Percentiles rank a stretch among this genome's conserved stretches.
phyloP scores from a whole-genome alignment of 2,888 invertebrate species.

The Nomada fabriciana region DNA sequence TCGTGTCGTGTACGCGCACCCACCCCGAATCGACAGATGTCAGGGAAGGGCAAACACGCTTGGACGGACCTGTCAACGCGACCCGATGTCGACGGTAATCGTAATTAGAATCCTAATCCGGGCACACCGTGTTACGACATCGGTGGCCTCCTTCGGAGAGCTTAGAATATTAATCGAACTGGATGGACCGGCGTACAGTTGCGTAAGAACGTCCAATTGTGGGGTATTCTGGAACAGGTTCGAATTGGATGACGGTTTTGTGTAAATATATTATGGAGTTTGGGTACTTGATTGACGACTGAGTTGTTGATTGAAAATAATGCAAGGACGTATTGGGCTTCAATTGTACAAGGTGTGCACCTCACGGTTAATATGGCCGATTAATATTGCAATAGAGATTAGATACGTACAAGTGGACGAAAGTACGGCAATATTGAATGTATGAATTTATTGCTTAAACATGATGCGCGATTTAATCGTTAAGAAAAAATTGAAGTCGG shows the following conservation, averaged over 20 bases:
- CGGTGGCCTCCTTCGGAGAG: slow-evolving; percentile 30
- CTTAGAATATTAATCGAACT: slow-evolving; percentile 60
- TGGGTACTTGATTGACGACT: background rate
- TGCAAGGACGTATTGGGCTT: background rate
- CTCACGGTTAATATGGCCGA: background rate
- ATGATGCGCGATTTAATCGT: no score
- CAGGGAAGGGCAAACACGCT: slow-evolving; percentile 76
- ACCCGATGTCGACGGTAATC: slow-evolving; percentile 69
- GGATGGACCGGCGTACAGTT: slow-evolving; percentile 2
- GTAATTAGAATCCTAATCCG: slow-evolving; percentile 74
- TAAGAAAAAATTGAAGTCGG: no score
- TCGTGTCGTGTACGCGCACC: slow-evolving; percentile 57
- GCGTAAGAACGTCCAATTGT: background rate
- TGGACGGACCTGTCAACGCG: slow-evolving; percentile 72
- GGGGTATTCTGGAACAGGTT: background rate
- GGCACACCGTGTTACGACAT: slow-evolving; percentile 28
- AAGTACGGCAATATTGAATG: no score
- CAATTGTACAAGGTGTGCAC: background rate
- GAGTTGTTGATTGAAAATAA: background rate
- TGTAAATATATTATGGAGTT: background rate
- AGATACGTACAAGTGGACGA: no score
- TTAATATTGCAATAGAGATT: no score
- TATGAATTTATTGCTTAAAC: no score
- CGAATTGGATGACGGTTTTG: background rate
- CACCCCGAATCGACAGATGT: slow-evolving; percentile 77